Base-by-base conservation (phyloP, 2,888 invertebrate species). In the Encarsia formosa region DNA sequence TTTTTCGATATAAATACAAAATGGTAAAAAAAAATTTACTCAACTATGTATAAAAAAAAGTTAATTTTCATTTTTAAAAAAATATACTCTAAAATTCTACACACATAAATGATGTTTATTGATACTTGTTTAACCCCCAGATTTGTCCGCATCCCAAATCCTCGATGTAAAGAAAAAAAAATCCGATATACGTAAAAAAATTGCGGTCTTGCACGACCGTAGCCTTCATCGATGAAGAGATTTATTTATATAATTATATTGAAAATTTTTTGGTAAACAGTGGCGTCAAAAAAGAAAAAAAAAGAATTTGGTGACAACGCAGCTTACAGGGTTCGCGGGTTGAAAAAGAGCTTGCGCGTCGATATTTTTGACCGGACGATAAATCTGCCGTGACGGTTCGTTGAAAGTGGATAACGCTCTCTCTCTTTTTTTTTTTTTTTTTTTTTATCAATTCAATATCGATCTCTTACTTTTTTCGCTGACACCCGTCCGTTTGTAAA, bases 161-260 rank as follows among this genome's bases (percentile, higher is more conserved):
- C 49, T 52, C 52, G 52, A 49, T 52, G 50, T 34, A 41, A 4
- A 40, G n/a, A n/a, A n/a, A n/a, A n/a, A n/a, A n/a, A n/a, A n/a
- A n/a, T n/a, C 67, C 65, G 69, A 73, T 69, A 71, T 73, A 73
- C 73, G 73, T 73, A 73, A 73, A 62, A 64, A 41, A n/a, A n/a
- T n/a, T 54, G 65, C 64, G 71, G 70, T 69, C 59, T 58, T 60
- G 61, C 61, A 61, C 62, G 67, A 64, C 66, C 67, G 63, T 24
- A 49, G 71, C 72, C 71, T 71, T 71, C 66, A 63, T 67, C 65
- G 65, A 65, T 65, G 64, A 63, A 65, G 64, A 70, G 65, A 71
- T 70, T 69, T 70, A 68, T 72, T 70, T 70, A 67, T 69, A 62
- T 68, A 68, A 69, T 63, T 48, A 26, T 38, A 52, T 64, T 64